These are phyloP conservation scores for Phoeniculus purpureus DNA, from an alignment of 2,797 vertebrate species.

Conservation along the genomic window DNA sequence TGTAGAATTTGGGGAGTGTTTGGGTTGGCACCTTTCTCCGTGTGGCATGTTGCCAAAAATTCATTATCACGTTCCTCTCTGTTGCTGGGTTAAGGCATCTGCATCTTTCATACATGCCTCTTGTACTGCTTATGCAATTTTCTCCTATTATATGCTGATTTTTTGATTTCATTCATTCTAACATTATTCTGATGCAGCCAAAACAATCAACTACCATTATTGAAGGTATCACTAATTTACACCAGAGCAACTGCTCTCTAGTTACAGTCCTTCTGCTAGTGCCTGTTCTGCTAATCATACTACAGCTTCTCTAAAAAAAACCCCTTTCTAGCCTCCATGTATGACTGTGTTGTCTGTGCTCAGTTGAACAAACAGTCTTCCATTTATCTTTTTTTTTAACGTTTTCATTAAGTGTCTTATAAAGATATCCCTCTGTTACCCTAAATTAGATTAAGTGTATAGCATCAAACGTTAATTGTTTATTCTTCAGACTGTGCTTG, in stretches of 20 bases:
- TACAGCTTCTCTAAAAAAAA: not conserved
- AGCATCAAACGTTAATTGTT: not conserved
- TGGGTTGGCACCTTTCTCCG: not conserved
- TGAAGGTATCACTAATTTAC: not conserved
- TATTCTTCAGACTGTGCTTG: not conserved
- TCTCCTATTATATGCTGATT: not conserved
- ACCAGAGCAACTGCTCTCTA: not conserved
- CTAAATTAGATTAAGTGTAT: conserved; percentile 8
- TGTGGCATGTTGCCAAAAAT: not conserved
- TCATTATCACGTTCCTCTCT: not conserved
- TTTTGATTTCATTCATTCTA: not conserved
- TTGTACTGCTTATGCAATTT: not conserved
- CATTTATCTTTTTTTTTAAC: not conserved
- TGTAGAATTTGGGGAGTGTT: not conserved
- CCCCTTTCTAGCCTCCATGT: not conserved
- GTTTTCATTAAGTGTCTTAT: not conserved
- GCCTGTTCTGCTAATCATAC: not conserved
- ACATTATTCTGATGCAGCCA: not conserved
- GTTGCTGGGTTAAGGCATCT: not conserved
- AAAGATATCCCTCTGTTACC: not conserved
- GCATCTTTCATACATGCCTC: not conserved
- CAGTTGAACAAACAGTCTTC: not conserved
- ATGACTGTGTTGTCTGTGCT: not conserved
- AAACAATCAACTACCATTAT: not conserved
- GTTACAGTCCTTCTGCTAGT: not conserved